Percentiles rank a stretch among this genome's conserved stretches.
Conservation (phyloP, 2,797 vertebrate genomes). For the Sitta carolinensis region DNA sequence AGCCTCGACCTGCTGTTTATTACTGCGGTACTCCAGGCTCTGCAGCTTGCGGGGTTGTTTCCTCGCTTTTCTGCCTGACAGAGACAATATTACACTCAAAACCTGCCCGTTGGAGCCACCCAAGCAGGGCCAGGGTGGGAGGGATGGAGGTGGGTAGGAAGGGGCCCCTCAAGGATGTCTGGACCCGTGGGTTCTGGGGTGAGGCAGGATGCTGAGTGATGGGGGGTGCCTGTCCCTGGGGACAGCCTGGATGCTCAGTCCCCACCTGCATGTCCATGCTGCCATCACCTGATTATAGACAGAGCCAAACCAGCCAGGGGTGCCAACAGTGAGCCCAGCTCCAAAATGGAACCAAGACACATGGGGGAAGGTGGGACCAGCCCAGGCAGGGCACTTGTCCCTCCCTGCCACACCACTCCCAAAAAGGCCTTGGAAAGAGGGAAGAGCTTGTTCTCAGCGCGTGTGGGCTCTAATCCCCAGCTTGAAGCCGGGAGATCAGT, state of each 20-base stretch:
- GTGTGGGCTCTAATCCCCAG: neutral
- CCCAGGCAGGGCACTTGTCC: neutral
- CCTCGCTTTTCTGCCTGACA: neutral
- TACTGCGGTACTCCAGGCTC: constrained; percentile 46
- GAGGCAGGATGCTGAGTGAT: neutral
- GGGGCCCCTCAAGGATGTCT: neutral
- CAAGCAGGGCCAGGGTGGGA: rapidly evolving
- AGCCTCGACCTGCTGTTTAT: constrained; percentile 56
- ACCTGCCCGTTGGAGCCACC: neutral
- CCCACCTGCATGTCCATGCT: rapidly evolving
- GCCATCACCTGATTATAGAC: neutral
- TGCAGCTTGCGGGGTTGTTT: neutral
- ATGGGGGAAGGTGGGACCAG: neutral
- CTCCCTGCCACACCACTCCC: neutral
- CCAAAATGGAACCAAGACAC: neutral
- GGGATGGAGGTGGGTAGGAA: neutral
- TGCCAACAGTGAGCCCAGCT: rapidly evolving
- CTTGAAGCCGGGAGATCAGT: constrained; percentile 1
- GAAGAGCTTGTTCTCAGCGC: rapidly evolving
- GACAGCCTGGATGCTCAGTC: neutral
- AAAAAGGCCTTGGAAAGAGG: neutral
- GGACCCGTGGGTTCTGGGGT: neutral
- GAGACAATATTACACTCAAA: neutral
- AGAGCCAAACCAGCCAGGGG: neutral
- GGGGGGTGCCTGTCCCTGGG: neutral